These are phyloP conservation scores for Lithosia quadra DNA, from an alignment of 2,888 invertebrate species.

Conservation along the genomic window DNA sequence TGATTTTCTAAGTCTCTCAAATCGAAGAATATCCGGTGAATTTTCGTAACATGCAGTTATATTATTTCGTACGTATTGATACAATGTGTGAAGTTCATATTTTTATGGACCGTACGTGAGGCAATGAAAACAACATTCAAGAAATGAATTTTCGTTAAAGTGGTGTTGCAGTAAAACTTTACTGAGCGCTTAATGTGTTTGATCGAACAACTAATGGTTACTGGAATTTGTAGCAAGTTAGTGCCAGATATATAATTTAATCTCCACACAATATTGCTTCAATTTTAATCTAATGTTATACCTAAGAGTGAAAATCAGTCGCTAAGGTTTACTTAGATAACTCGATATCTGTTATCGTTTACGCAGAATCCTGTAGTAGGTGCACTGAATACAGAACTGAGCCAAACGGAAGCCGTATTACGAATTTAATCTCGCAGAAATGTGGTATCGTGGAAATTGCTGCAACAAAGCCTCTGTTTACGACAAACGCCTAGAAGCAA, in stretches of 20 bases:
- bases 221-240: neutral
- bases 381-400: slow-evolving; percentile 72
- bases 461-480: slow-evolving; percentile 78
- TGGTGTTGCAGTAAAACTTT: slow-evolving; percentile 44
- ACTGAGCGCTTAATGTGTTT: slow-evolving; percentile 43
- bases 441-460: slow-evolving; percentile 83
- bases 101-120: slow-evolving; percentile 48
- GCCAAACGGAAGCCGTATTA: slow-evolving; percentile 79
- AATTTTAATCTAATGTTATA: neutral
- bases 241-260: neutral
- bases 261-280: neutral
- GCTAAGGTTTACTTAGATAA: slow-evolving; percentile 18
- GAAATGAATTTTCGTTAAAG: slow-evolving; percentile 46
- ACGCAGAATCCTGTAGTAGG: slow-evolving; percentile 68
- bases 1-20: neutral
- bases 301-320: neutral
- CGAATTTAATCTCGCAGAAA: slow-evolving; percentile 85
- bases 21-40: slow-evolving; percentile 19
- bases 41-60: slow-evolving; percentile 38
- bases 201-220: slow-evolving; percentile 27
- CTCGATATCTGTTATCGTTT: slow-evolving; percentile 50
- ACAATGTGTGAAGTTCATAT: slow-evolving; percentile 52
- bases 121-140: slow-evolving; percentile 46
- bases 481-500: slow-evolving; percentile 70
- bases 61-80: slow-evolving; percentile 39